Evolutionary conservation across 2,888 invertebrate species (phyloP), one percentile per base, ranked within the genome.

Genomic region (Teleiodes luculella): DNA sequence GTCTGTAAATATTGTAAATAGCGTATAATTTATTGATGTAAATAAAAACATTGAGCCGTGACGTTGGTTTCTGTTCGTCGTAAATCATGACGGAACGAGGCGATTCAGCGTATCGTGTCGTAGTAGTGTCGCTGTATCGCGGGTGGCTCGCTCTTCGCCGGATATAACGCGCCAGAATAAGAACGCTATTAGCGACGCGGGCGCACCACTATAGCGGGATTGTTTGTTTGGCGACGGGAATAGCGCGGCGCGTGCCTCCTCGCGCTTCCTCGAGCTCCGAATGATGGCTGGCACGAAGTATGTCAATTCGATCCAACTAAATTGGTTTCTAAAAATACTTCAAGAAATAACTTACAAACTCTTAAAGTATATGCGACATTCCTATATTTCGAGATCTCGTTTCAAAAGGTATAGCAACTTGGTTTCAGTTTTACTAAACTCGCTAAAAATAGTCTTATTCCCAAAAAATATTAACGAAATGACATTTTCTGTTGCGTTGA

Each of bases 1-100:
- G 70, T 71, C 35, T 71, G 70, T 71, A 68, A 60, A 71, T 71
- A 68, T 57, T 67, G 66, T 68, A 67, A 60, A 65, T 67, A 66
- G 2, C 20, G 2, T n/a, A 43, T 20, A 20, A 43, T 43, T 43
- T 43, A 43, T 43, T 43, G 13, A 39, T 47, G 52, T 50, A 47
- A 49, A 62, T 43, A 61, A 57, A 63, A 60, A 63, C 55, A 56
- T 46, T 56, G 51, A 43, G 37, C 24, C 52, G 13, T 43, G 43
- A 20, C 43, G 45, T 53, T 49, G 49, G 56, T 58, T 54, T 52
- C 20, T 57, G 57, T 64, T 59, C 47, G 54, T 55, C 43, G 41
- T 49, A 47, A 53, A 52, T 47, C 35, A 47, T 6, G 18, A 18
- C n/a, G 18, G 24, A 24, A 11, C 4, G 11, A 43, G 13, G 18